Base-by-base conservation (phyloP, 2,888 invertebrate genomes). In the Ochropleura plecta region DNA sequence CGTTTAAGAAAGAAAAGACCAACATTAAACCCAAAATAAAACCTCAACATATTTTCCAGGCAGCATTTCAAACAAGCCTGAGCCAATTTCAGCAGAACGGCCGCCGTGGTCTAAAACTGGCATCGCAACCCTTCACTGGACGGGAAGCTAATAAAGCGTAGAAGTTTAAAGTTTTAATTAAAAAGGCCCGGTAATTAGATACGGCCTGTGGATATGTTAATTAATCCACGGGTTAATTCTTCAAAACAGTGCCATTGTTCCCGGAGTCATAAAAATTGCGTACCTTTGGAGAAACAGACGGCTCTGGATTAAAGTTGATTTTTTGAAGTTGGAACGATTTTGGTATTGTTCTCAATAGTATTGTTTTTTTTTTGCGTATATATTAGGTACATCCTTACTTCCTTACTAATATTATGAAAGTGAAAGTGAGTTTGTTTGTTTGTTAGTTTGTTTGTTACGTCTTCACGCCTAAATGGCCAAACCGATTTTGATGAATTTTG, bases 201-300 rank as follows among this genome's bases (percentile, higher is more conserved):
- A 95, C 95, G 95, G 90, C 92, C 91, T 86, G 91, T 95, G 95
- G 93, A 91, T 94, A 94, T 93, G 95, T 94, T 96, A 96, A 96
- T 96, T 95, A 96, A 95, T 94, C 93, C 93, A 93, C 89, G 92
- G 91, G 92, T 94, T 94, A 94, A 95, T 95, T 95, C 93, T 91
- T 95, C 92, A 95, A 95, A 95, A 94, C 93, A 93, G 87, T 88
- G 85, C 95, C 91, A 96, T 96, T 96, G 95, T 96, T 95, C 92
- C 84, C 81, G 79, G 86, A 82, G 90, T 91, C 91, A 90, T 95
- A 94, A 96, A 96, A 94, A 92, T 92, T 89, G 90, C 87, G 85
- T 88, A 88, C 81, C 80, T 88, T 83, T 82, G 79, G 78, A 84
- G 83, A 85, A 89, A 90, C 78, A 78, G 72, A 57, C 14, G 85